A percentile compares a stretch with the other conserved stretches of the same genome.
Evolutionary conservation across 1,140 invertebrate species (phyloP).

Genomic region (Rhagoletis pomonella): DNA sequence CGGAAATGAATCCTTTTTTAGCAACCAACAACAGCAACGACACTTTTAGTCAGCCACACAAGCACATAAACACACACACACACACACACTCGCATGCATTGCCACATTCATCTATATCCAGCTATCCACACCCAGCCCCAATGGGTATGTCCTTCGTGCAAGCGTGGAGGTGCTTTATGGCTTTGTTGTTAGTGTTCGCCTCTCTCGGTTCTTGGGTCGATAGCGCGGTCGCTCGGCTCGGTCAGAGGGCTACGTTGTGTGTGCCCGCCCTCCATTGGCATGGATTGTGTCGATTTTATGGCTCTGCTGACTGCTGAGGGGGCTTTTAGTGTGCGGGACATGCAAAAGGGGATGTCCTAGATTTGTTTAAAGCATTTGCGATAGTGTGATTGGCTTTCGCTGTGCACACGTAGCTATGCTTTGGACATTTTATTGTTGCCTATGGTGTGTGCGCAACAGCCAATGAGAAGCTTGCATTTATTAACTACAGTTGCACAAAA

Average conservation of each 20-base stretch:
- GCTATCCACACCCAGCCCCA: not conserved
- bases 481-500: conserved; percentile 16
- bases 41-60: not conserved
- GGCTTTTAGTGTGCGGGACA: conserved; percentile 56
- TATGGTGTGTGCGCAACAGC: conserved; percentile 59
- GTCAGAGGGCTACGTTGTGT: conserved; percentile 36
- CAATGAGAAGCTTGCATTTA: conserved; percentile 69
- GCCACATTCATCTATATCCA: conserved; percentile 17
- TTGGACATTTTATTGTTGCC: conserved; percentile 61
- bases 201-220: conserved; percentile 50
- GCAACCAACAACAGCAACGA: conserved; percentile 22
- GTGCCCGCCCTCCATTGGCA: conserved; percentile 54
- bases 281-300: conserved; percentile 51
- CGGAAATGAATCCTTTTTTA: conserved; percentile 57
- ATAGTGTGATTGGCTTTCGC: conserved; percentile 74
- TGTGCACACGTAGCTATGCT: conserved; percentile 55
- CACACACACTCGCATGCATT: not conserved
- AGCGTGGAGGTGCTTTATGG: conserved; percentile 20
- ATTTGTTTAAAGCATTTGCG: conserved; percentile 74
- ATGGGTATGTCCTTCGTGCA: conserved; percentile 49
- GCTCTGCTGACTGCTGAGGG: conserved; percentile 50
- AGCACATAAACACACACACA: not conserved
- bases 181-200: conserved; percentile 51
- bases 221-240: conserved; percentile 40
- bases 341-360: conserved; percentile 62